These are phyloP conservation scores for Acleris cristana DNA, from an alignment of 2,888 invertebrate genomes.

Conservation along the genomic window DNA sequence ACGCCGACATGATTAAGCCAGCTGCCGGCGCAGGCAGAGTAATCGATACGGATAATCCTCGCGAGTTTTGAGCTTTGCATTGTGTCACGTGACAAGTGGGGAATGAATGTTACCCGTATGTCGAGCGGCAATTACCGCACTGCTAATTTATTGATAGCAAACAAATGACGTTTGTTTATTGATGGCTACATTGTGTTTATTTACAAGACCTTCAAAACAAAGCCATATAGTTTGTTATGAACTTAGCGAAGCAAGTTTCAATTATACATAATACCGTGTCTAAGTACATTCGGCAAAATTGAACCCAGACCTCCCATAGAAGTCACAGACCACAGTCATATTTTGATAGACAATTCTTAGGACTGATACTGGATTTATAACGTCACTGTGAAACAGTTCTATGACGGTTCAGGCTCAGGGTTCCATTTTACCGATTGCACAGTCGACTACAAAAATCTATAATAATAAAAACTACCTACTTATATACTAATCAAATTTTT, in stretches of 20 bases:
- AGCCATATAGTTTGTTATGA: background rate
- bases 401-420: no score
- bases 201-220: background rate
- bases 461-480: no score
- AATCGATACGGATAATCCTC: slow-evolving; percentile 4
- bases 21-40: slow-evolving; percentile 10
- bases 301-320: no score
- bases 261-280: background rate
- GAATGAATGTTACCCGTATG: background rate
- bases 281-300: no score
- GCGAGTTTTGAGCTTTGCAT: background rate
- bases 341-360: no score
- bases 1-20: slow-evolving; percentile 43
- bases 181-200: background rate
- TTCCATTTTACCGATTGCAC: no score
- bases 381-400: no score
- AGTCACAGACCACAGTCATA: no score
- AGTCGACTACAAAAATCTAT: no score
- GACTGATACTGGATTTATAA: no score
- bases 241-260: background rate
- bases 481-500: no score
- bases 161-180: slow-evolving; percentile 1
- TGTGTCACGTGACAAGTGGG: background rate
- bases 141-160: background rate
- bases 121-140: background rate